Percentiles rank a stretch among this genome's conserved stretches.
These are phyloP conservation scores for Psylliodes chrysocephalus DNA, from an alignment of 2,888 invertebrate species.

Conservation along the genomic window DNA sequence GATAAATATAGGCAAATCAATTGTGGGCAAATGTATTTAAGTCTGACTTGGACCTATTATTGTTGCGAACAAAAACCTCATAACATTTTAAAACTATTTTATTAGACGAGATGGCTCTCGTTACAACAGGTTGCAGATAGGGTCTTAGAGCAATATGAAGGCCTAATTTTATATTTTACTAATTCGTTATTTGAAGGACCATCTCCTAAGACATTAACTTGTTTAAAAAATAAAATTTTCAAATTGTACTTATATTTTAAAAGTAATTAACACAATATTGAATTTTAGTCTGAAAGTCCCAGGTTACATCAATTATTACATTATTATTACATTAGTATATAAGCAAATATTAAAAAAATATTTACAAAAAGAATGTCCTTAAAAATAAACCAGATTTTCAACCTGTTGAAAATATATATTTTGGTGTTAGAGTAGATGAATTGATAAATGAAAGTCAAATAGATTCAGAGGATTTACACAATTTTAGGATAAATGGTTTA, in stretches of 20 bases:
- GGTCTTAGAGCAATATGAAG: constrained; percentile 33
- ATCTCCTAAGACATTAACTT: constrained; percentile 10
- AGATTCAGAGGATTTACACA: constrained; percentile 10
- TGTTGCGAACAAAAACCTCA: too few species aligned
- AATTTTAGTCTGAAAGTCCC: constrained; percentile 20
- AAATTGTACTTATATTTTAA: constrained; percentile 31
- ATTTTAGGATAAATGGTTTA: constrained; percentile 27
- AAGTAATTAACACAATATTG: constrained; percentile 28
- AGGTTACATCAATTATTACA: constrained; percentile 20
- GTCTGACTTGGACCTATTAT: too few species aligned
- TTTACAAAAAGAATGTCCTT: constrained; percentile 18
- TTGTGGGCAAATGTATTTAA: too few species aligned
- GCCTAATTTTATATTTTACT: constrained; percentile 29
- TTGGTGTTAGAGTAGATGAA: constrained; percentile 24
- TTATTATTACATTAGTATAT: constrained; percentile 19
- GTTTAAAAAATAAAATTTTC: constrained; percentile 27
- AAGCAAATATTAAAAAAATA: constrained; percentile 27
- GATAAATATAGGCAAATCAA: too few species aligned
- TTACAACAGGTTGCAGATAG: constrained; percentile 28
- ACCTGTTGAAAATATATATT: constrained; percentile 27
- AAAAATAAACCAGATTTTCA: constrained; percentile 11
- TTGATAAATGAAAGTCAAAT: constrained; percentile 5
- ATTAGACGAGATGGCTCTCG: too few species aligned
- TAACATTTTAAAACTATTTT: too few species aligned
- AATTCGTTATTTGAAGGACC: constrained; percentile 22